A percentile compares a stretch with the other conserved stretches of the same genome.
Conservation (phyloP, 2,113 vertebrate species). For the Oncorhynchus gorbuscha region DNA sequence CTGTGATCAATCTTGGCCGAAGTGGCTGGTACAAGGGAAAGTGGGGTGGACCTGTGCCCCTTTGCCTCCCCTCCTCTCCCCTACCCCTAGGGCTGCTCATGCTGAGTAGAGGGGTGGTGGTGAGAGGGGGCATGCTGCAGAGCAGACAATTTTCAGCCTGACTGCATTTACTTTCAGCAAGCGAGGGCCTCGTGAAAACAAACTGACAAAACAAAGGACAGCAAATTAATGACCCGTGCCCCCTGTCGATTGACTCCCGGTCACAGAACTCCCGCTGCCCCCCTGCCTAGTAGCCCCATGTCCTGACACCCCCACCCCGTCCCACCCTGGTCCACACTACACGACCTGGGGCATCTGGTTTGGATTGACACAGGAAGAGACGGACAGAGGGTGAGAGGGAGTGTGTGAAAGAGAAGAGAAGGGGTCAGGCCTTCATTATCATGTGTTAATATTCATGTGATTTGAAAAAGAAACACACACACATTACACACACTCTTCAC, state of each 20-base stretch:
- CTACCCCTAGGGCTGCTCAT: slow-evolving; percentile 64
- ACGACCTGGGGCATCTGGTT: slow-evolving; percentile 80
- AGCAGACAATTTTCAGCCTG: slow-evolving; percentile 99
- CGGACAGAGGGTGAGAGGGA: slow-evolving; percentile 64
- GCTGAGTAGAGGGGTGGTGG: slow-evolving; percentile 67
- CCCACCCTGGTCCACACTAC: not conserved
- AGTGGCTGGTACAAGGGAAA: slow-evolving; percentile 76
- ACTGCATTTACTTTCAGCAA: slow-evolving; percentile 98
- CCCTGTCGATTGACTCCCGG: slow-evolving; percentile 64
- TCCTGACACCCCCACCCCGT: slow-evolving; percentile 51
- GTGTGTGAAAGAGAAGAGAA: slow-evolving; percentile 54
- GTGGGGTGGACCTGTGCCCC: slow-evolving; percentile 76
- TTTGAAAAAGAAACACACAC: slow-evolving; percentile 61
- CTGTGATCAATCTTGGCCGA: slow-evolving; percentile 78
- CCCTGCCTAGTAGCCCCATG: slow-evolving; percentile 80
- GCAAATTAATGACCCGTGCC: slow-evolving; percentile 99
- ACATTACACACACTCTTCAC: not conserved
- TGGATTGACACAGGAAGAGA: slow-evolving; percentile 80
- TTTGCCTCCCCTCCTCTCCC: slow-evolving; percentile 33
- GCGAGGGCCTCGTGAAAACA: slow-evolving; percentile 92
- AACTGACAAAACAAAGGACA: slow-evolving; percentile 99
- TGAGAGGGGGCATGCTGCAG: slow-evolving; percentile 88
- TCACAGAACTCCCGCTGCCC: not conserved
- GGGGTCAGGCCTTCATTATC: slow-evolving; percentile 80
- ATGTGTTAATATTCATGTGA: slow-evolving; percentile 82